These are phyloP conservation scores for Acromyrmex heyeri DNA, from an alignment of 1,140 invertebrate genomes.

Conservation along the genomic window DNA sequence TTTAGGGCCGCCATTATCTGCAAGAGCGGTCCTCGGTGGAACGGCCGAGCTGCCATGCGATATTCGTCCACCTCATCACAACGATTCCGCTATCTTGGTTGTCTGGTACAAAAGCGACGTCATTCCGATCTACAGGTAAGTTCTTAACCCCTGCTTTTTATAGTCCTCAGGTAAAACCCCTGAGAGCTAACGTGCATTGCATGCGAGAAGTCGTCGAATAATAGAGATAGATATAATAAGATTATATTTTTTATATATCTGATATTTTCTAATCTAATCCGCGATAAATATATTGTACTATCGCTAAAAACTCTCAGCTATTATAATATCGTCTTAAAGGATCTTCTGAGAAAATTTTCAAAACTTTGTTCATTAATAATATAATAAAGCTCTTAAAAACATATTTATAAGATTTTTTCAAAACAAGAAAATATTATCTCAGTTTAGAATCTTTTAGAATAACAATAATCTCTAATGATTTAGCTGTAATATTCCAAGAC, in stretches of 20 bases:
- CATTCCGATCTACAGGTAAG: conserved; percentile 90
- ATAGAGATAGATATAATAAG: not conserved
- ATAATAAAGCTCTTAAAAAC: not conserved
- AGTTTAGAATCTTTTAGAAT: not conserved
- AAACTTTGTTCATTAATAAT: not conserved
- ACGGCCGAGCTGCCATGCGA: conserved; percentile 89
- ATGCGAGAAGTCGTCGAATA: conserved; percentile 14
- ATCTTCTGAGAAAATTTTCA: not conserved
- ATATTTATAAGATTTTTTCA: not conserved
- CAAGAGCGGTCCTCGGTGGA: conserved; percentile 88
- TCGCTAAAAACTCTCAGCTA: not conserved
- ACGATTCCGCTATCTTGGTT: conserved; percentile 88
- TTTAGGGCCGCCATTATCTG: conserved; percentile 88
- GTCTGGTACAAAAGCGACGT: conserved; percentile 90
- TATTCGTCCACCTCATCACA: conserved; percentile 87
- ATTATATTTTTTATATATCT: not conserved
- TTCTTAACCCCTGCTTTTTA: conserved; percentile 13
- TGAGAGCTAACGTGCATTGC: not conserved
- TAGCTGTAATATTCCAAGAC: not conserved
- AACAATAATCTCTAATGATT: not conserved
- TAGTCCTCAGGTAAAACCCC: not conserved
- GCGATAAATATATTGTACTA: not conserved
- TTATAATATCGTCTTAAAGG: not conserved
- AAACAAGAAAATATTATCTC: not conserved
- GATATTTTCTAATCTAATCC: not conserved